Evolutionary conservation across 2,797 vertebrate species (phyloP).

Genomic region (Poecile montanus): DNA sequence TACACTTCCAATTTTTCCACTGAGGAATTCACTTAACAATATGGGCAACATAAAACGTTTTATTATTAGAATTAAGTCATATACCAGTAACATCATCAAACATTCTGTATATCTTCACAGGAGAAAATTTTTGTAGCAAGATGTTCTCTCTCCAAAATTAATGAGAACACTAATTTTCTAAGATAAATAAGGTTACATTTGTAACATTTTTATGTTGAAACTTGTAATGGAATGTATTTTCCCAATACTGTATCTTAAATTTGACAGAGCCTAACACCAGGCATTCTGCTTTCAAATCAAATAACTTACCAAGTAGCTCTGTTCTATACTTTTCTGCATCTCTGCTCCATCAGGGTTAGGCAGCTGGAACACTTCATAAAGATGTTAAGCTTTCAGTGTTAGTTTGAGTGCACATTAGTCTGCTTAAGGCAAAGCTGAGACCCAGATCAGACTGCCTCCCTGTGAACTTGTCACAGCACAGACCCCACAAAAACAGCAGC

Average conservation of each 20-base stretch:
- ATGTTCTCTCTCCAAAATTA: background rate
- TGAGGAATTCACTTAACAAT: background rate
- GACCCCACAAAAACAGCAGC: background rate
- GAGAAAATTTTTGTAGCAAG: background rate
- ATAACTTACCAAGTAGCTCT: background rate
- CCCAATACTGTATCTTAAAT: background rate
- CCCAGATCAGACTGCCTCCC: background rate
- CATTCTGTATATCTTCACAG: background rate
- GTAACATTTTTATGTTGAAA: background rate
- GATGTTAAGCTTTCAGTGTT: background rate
- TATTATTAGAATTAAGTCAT: background rate
- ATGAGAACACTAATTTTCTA: background rate
- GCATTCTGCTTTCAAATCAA: background rate
- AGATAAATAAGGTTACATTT: background rate
- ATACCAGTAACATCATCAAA: background rate
- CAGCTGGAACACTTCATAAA: background rate
- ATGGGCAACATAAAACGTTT: background rate
- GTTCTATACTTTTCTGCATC: background rate
- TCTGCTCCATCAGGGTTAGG: background rate
- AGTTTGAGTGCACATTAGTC: background rate
- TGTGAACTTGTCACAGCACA: background rate
- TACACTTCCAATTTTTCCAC: background rate
- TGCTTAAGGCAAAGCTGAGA: background rate
- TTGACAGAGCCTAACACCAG: background rate
- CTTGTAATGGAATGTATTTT: background rate